Base-by-base conservation (phyloP, 2,888 invertebrate species). In the Scaptomyza reducta region DNA sequence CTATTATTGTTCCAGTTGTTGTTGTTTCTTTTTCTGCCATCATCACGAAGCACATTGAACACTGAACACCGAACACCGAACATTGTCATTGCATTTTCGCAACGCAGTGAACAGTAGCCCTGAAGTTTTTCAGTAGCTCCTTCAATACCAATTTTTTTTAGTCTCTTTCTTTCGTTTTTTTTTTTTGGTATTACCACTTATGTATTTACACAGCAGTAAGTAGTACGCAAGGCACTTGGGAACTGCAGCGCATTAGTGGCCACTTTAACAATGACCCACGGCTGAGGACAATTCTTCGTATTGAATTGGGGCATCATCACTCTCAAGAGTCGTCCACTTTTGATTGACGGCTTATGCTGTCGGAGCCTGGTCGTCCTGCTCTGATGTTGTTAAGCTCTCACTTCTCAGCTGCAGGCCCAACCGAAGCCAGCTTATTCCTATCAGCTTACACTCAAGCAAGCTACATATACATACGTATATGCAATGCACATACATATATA, bases 11-110 rank as follows among this genome's bases (percentile, higher is more conserved):
- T 44, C 27, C 16, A 55, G 55, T 13, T 31, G 40, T 25, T 65
- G 41, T 40, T 68, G 46, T 44, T 46, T n/a, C n/a, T 45, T 64
- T 4, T 22, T 22, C 5, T 69, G 56, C 31, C 54, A 55, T 76
- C 77, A 75, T 83, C 86, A 79, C 62, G 84, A 60, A 83, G 64
- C 78, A 67, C 75, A 87, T 87, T 80, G 84, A 87, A 79, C 83
- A 83, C 40, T 72, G 51, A 74, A 25, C 33, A 60, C 63, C 33
- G n/a, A n/a, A n/a, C n/a, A 51, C 46, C 22, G 67, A 47, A 68
- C 87, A 80, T 80, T 87, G 85, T 66, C 79, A 71, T 70, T 75
- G 82, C 75, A 78, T 64, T 61, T 61, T 61, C 16, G 51, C 65
- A 25, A 14, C 22, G 35, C n/a, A 14, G 33, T 14, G 35, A 18